These are phyloP conservation scores for Anser cygnoides DNA, from an alignment of 2,113 vertebrate species.

Conservation along the genomic window DNA sequence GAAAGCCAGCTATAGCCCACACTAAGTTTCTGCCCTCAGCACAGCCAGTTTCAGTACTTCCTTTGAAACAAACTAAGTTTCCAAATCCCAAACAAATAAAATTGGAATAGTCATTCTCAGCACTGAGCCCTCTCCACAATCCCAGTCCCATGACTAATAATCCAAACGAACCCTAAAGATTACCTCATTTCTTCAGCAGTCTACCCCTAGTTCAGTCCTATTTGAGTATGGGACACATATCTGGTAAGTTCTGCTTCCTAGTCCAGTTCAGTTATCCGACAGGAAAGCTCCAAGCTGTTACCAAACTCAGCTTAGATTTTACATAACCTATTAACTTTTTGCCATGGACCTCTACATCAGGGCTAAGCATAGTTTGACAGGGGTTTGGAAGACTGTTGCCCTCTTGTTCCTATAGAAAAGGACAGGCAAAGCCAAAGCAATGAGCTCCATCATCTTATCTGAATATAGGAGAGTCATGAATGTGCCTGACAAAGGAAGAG, in stretches of 20 bases:
- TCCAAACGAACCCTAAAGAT: background rate
- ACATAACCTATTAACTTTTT: background rate
- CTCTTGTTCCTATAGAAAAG: background rate
- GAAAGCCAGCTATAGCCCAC: background rate
- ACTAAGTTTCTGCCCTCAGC: background rate
- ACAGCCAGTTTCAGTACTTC: background rate
- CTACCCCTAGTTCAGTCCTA: background rate
- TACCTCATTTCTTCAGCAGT: background rate
- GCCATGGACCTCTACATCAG: background rate
- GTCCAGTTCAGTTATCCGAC: background rate
- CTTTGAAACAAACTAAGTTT: background rate
- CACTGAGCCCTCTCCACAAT: background rate
- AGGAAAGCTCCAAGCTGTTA: background rate
- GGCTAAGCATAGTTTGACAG: background rate
- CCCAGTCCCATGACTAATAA: background rate
- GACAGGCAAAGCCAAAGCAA: background rate
- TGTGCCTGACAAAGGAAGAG: rapidly evolving
- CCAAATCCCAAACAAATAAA: background rate
- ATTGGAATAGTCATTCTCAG: background rate
- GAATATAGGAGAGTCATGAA: rapidly evolving
- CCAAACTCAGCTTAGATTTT: background rate
- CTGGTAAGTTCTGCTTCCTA: background rate
- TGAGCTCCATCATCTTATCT: background rate
- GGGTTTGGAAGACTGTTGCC: background rate
- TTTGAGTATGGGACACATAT: rapidly evolving